phyloP scores from a whole-genome alignment of 2,797 vertebrate species.

The Enteromius mattozi region DNA sequence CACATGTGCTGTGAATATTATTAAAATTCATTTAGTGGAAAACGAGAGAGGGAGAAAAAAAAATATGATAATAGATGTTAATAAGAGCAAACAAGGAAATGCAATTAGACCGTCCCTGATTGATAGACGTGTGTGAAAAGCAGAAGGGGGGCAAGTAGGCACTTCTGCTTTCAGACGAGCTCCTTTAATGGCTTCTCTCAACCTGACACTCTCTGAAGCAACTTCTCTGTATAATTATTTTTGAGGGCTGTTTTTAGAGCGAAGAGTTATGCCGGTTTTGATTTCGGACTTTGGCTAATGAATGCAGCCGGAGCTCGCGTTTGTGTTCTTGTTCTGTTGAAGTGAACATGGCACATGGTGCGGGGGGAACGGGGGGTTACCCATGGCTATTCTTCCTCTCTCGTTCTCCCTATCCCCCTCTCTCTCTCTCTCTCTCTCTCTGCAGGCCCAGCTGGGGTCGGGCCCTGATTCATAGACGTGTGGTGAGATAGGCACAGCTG shows the following conservation, averaged over 20 bases:
- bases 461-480: slow-evolving; percentile 80
- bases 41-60: slow-evolving; percentile 43
- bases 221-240: slow-evolving; percentile 43
- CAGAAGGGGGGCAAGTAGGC: slow-evolving; percentile 36
- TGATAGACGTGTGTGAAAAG: slow-evolving; percentile 52
- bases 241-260: slow-evolving; percentile 46
- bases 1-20: slow-evolving; percentile 64
- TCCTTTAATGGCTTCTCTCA: slow-evolving; percentile 40
- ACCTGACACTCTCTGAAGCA: slow-evolving; percentile 16
- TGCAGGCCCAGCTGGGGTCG: slow-evolving; percentile 93
- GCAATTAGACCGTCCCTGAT: slow-evolving; percentile 56
- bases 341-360: slow-evolving; percentile 81
- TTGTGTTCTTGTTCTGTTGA: slow-evolving; percentile 70
- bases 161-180: slow-evolving; percentile 32
- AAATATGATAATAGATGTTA: slow-evolving; percentile 54
- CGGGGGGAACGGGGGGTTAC: slow-evolving; percentile 79
- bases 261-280: slow-evolving; percentile 16
- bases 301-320: slow-evolving; percentile 52
- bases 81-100: slow-evolving; percentile 68
- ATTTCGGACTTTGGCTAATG: slow-evolving; percentile 56
- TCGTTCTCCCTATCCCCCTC: slow-evolving; percentile 9
- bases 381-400: slow-evolving; percentile 37
- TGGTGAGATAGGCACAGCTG: slow-evolving; percentile 99
- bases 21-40: slow-evolving; percentile 70
- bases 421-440: slow-evolving; percentile 36